Evolutionary conservation across 2,797 vertebrate species (phyloP), one percentile per base, ranked within the genome.

Genomic region (Channallabes apus): DNA sequence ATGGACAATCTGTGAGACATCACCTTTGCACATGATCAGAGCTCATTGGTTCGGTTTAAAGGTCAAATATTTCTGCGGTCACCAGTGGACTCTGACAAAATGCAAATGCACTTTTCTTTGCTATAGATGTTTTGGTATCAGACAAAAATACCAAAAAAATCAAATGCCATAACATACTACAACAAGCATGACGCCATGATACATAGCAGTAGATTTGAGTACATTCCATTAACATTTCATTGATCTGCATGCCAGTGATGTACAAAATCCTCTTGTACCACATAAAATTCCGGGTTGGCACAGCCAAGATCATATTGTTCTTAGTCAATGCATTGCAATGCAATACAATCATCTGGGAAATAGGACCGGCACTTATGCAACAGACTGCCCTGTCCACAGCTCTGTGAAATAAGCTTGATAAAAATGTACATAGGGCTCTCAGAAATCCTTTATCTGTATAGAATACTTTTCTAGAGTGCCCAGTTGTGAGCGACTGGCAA

Each of bases 401-500:
- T 88, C 87, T 91, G 91, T 90, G 89, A 90, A 87, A 91, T 87
- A 88, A 86, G 84, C 87, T 90, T 91, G 88, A 90, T 85, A 69
- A 89, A 54, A 80, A 87, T 91, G 89, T 81, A 91, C 92, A 92
- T 93, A 91, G 85, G 91, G 91, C 93, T 94, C 92, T 93, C 91
- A 91, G 90, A 93, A 89, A 91, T 88, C 89, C 92, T 90, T 92
- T 91, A 94, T 92, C 93, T 96, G 95, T 94, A 95, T 93, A 95
- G 94, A 95, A 94, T 93, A 94, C 91, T 95, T 92, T 93, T 93
- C 91, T 94, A 93, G 93, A 94, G 93, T 91, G 92, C 92, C 91
- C 94, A 91, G 80, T 89, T 87, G 69, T 86, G 41, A 83, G 84
- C 82, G 71, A 90, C 89, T 87, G 87, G 86, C 83, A 77, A 89